Evolutionary conservation across 2,888 invertebrate species (phyloP), one percentile per base, ranked within the genome.

Genomic region (Anarsia innoxiella): DNA sequence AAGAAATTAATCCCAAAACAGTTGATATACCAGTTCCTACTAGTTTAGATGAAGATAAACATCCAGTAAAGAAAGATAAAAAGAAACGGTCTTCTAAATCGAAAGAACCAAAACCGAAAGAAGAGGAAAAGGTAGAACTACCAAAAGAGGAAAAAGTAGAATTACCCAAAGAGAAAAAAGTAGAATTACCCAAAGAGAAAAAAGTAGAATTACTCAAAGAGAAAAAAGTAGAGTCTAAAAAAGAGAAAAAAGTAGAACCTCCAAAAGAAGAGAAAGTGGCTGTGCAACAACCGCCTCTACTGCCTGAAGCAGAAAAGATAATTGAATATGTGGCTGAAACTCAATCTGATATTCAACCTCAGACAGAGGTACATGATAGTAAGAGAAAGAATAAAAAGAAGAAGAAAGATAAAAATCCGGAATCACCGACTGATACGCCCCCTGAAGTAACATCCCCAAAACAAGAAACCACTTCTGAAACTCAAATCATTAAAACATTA

Each of bases 341-440:
- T n/a, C n/a, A n/a, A n/a, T n/a, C n/a, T n/a, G n/a, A n/a, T n/a
- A n/a, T n/a, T n/a, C n/a, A n/a, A 12, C 1, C 6, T 4, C 10
- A 34, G 19, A 16, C 33, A 23, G 39, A 46, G 41, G 45, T 49
- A 39, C 8, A 46, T 19, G 75, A 67, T 39, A 44, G 40, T 36
- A 75, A 69, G 47, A 74, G 71, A 46, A 74, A 69, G 45, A 62
- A 42, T 32, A 78, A 74, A 48, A 75, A 72, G 54, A 79, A 75
- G 51, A 80, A 68, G 44, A 71, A 71, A 48, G 65, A 66, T 27
- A 72, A 66, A 37, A 74, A 61, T 5, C 37, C 19, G 27, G 48
- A 56, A 19, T 25, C 37, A n/a, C n/a, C n/a, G n/a, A n/a, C 49
- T 37, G 34, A 42, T 11, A 44, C 58, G 4, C 38, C 54, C 11